Evolutionary conservation across 2,888 invertebrate species (phyloP).

Genomic region (Nysson spinosus): DNA sequence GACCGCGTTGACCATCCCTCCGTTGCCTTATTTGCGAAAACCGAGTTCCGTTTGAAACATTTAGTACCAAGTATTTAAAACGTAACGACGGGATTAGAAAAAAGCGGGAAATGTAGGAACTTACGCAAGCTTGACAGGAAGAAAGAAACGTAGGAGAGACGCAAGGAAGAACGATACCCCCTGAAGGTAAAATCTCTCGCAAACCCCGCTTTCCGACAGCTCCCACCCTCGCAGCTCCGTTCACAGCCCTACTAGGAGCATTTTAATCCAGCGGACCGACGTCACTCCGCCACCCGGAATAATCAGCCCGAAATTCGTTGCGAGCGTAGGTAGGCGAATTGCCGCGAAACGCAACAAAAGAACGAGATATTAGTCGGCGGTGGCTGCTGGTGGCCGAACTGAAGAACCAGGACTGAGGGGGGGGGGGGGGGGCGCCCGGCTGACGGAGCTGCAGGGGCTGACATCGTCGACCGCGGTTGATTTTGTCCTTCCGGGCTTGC

Average conservation of each 20-base stretch:
- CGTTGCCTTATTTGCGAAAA: not conserved
- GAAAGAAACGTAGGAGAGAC: constrained; percentile 2
- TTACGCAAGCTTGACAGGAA: not conserved
- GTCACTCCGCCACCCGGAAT: constrained; percentile 72
- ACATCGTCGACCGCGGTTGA: constrained; percentile 52
- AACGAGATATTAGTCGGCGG: constrained; percentile 72
- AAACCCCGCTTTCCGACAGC: constrained; percentile 42
- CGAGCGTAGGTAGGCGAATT: constrained; percentile 68
- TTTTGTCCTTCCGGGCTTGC: constrained; percentile 46
- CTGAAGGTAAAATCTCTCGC: constrained; percentile 44
- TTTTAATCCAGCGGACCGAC: constrained; percentile 74
- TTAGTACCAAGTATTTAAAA: no score
- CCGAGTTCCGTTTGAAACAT: constrained; percentile 9
- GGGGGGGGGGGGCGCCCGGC: not conserved
- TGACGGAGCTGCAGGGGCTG: constrained; percentile 22
- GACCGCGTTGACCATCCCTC: not conserved
- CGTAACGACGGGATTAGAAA: not conserved
- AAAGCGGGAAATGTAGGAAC: not conserved
- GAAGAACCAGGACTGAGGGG: not conserved
- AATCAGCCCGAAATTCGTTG: constrained; percentile 76
- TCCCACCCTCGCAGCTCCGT: constrained; percentile 28
- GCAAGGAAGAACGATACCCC: constrained; percentile 25
- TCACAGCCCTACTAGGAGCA: constrained; percentile 64
- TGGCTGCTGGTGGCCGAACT: constrained; percentile 16
- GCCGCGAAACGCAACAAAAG: constrained; percentile 75